Evolutionary conservation across 2,888 invertebrate species (phyloP), one percentile per base, ranked within the genome.

Genomic region (Drosophila diplacantha): DNA sequence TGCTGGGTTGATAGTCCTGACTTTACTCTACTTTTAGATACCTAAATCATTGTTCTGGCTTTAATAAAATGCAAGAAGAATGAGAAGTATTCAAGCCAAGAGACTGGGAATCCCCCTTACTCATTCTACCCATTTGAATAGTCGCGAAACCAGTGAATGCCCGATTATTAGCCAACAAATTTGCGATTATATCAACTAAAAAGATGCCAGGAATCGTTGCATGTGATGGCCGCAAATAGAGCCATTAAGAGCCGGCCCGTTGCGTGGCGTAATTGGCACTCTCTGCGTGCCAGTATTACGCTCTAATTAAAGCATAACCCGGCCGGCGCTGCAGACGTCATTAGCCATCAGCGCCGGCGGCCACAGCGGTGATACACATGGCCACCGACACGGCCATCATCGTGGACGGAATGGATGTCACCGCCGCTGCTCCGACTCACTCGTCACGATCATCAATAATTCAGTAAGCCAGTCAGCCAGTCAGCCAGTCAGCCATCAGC

Each of bases 261-360:
- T 55, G 56, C 24, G 56, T 26, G 39, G 56, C 34, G 43, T 62
- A 63, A 44, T 63, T 63, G 44, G 32, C 64, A 41, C 31, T 6
- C 39, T 22, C 16, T 46, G 56, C 50, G 49, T 14, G 24, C 18
- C 35, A 14, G 50, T 41, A 68, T 38, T 51, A 55, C 46, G 70
- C 67, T 68, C 67, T 68, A 68, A 68, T 70, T 70, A 70, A 66
- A 66, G 66, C 69, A 66, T 70, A 70, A 71, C 67, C 67, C 72
- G 59, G 38, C 24, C 47, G 16, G 22, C 29, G 29, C 6, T 22
- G 29, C 44, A 31, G 49, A 24, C 43, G 29, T 38, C 49, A 26
- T 29, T 34, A 14, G 43, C 43, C 44, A 46, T 37, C 26, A 46
- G 41, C 46, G 22, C 20, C 24, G 14, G 14, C 56, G 4, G 32